Evolutionary conservation across 2,113 vertebrate genomes (phyloP).

Genomic region (Osmerus mordax): DNA sequence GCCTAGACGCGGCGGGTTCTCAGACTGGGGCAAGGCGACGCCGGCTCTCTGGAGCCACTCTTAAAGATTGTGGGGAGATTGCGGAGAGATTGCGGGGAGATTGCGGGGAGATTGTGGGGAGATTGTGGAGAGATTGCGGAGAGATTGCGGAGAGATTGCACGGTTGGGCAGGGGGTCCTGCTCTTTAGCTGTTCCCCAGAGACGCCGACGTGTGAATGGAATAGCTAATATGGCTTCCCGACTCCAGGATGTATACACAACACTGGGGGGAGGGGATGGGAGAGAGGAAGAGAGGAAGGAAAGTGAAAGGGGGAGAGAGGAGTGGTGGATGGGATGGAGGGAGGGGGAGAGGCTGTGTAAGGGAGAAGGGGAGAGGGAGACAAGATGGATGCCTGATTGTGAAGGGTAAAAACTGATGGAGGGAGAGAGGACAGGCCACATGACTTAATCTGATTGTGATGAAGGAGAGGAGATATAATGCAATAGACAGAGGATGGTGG

Average conservation of each 20-base stretch:
- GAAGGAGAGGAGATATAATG: neutral
- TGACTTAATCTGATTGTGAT: neutral
- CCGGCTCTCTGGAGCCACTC: too few species aligned
- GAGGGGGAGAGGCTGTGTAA: neutral
- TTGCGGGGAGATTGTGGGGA: neutral
- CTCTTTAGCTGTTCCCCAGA: slow-evolving; percentile 29
- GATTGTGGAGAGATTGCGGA: neutral
- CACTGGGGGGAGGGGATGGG: neutral
- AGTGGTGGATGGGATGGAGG: slow-evolving; percentile 28
- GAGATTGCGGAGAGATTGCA: neutral
- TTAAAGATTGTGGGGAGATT: neutral
- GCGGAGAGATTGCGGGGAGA: neutral
- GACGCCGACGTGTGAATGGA: slow-evolving; percentile 28
- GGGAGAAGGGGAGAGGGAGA: slow-evolving; percentile 13
- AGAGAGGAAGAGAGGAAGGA: neutral
- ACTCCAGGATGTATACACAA: slow-evolving; percentile 28
- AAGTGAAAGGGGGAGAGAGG: neutral
- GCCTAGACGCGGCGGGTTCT: neutral
- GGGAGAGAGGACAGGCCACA: neutral
- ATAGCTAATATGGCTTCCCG: slow-evolving; percentile 22
- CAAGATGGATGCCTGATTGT: slow-evolving; percentile 3
- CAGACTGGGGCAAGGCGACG: neutral
- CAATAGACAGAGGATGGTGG: neutral
- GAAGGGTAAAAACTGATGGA: neutral
- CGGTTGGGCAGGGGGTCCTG: slow-evolving; percentile 26